phyloP scores from a whole-genome alignment of 2,888 invertebrate genomes.

The Thereva unica region DNA sequence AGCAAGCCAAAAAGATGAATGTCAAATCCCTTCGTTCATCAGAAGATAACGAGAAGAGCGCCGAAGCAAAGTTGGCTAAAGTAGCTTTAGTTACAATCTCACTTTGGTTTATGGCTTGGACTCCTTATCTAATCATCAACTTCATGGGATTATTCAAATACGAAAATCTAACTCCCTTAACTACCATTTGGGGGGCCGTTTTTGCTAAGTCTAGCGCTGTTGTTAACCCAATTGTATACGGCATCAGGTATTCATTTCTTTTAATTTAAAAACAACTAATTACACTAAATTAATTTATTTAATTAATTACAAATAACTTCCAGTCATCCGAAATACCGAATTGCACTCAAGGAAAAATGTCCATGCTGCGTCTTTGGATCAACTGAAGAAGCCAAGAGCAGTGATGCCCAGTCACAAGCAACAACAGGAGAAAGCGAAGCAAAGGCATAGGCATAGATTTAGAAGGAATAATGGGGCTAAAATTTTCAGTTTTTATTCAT shows the following conservation, averaged over 20 bases:
- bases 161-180: slow-evolving; percentile 73
- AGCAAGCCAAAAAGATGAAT: slow-evolving; percentile 93
- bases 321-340: slow-evolving; percentile 80
- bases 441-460: slow-evolving; percentile 49
- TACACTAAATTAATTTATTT: neutral
- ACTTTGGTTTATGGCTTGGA: slow-evolving; percentile 92
- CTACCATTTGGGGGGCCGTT: slow-evolving; percentile 86
- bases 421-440: slow-evolving; percentile 53
- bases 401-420: slow-evolving; percentile 54
- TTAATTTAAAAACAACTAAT: neutral
- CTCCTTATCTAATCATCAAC: slow-evolving; percentile 84
- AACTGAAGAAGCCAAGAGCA: slow-evolving; percentile 54
- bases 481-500: too few species aligned
- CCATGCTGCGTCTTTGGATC: slow-evolving; percentile 62
- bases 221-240: slow-evolving; percentile 90
- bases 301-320: slow-evolving; percentile 43
- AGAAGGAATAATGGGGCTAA: too few species aligned
- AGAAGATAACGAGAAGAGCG: slow-evolving; percentile 76
- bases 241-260: slow-evolving; percentile 71
- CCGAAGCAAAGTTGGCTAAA: slow-evolving; percentile 86
- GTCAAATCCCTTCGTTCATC: slow-evolving; percentile 83
- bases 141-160: slow-evolving; percentile 78
- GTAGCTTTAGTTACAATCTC: slow-evolving; percentile 89
- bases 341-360: slow-evolving; percentile 75
- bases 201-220: slow-evolving; percentile 91